phyloP scores from a whole-genome alignment of 1,140 invertebrate species.

The Nasonia vitripennis region DNA sequence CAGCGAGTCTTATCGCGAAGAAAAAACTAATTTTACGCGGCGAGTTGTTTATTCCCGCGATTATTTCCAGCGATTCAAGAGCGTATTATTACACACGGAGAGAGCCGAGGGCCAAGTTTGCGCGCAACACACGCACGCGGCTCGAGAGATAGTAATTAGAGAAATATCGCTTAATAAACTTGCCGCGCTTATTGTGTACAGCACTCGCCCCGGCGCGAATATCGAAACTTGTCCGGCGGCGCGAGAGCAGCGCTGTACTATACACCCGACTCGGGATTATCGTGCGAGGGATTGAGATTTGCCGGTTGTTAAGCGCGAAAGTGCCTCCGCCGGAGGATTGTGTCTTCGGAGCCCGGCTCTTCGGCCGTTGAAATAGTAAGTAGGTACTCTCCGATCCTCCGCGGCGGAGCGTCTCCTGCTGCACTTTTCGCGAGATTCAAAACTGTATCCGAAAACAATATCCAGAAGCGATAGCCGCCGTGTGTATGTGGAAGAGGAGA shows the following conservation, averaged over 20 bases:
- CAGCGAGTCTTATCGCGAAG: background rate
- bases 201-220: background rate
- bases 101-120: background rate
- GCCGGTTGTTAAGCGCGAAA: conserved; percentile 31
- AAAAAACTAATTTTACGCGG: background rate
- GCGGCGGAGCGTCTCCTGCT: background rate
- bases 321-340: background rate
- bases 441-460: conserved; percentile 20
- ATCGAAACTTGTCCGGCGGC: conserved; percentile 65
- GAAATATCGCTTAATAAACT: conserved; percentile 70
- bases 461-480: background rate
- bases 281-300: background rate
- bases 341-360: background rate
- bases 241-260: conserved; percentile 2
- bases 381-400: conserved; percentile 2
- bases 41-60: background rate
- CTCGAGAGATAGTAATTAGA: conserved; percentile 69
- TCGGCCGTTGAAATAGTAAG: conserved; percentile 18
- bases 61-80: background rate
- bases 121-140: background rate
- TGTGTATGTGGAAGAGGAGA: background rate
- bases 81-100: too few species aligned
- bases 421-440: background rate
- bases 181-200: background rate
- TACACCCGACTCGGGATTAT: conserved; percentile 8